These are phyloP conservation scores for Galeopsomyia nigrocyanea DNA, from an alignment of 2,888 invertebrate genomes.

Conservation along the genomic window DNA sequence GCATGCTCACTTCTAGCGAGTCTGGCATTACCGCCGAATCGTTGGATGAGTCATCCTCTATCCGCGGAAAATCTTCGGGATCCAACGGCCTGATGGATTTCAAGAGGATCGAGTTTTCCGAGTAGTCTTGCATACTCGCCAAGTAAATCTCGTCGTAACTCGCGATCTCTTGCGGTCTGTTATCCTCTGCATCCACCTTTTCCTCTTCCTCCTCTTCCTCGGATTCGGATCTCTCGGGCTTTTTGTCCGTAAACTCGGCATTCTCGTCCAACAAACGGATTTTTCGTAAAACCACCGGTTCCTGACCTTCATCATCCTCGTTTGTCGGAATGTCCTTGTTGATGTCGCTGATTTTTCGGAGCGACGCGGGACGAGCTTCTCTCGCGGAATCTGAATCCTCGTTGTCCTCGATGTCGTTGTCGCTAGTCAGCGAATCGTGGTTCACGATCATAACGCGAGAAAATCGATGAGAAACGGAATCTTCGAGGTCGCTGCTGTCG, in stretches of 20 bases:
- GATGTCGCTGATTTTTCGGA: conserved; percentile 58
- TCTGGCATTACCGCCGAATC: conserved; percentile 62
- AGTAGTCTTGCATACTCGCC: conserved; percentile 61
- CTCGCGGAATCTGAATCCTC: conserved; percentile 60
- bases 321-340: conserved; percentile 45
- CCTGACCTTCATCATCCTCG: conserved; percentile 50
- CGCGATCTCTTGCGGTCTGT: conserved; percentile 38
- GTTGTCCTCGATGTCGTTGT: conserved; percentile 64
- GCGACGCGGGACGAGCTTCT: conserved; percentile 56
- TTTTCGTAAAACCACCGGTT: conserved; percentile 60
- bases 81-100: conserved; percentile 63
- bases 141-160: conserved; percentile 63
- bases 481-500: conserved; percentile 66
- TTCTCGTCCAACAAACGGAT: conserved; percentile 61
- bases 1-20: conserved; percentile 58
- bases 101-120: conserved; percentile 60
- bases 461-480: conserved; percentile 64
- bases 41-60: conserved; percentile 42
- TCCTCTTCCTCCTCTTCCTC: conserved; percentile 26
- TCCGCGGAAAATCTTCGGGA: conserved; percentile 54
- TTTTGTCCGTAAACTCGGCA: conserved; percentile 26
- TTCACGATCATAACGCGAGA: conserved; percentile 68
- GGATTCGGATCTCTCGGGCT: conserved; percentile 29
- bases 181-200: conserved; percentile 39
- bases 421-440: conserved; percentile 64